Conservation (phyloP, 1,140 invertebrate genomes). For the Anagrus nilaparvatae region DNA sequence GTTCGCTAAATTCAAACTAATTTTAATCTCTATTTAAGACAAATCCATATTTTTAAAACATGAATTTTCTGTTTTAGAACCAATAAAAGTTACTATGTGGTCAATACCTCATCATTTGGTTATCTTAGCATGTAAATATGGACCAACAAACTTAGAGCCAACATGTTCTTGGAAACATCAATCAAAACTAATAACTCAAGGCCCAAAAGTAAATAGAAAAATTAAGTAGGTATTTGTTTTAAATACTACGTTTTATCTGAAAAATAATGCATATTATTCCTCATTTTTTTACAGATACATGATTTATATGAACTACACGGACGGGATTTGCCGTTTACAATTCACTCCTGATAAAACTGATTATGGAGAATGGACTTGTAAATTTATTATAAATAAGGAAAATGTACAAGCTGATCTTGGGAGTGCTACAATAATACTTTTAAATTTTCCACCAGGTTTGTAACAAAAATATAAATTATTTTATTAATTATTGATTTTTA, state of each 20-base stretch:
- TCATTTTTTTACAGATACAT: conserved; percentile 23
- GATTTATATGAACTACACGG: conserved; percentile 31
- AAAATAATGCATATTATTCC: no score
- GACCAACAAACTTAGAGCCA: conserved; percentile 20
- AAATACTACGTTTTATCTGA: background rate
- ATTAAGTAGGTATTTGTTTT: conserved; percentile 5
- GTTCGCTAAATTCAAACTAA: no score
- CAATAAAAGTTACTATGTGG: conserved; percentile 32
- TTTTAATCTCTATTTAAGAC: no score
- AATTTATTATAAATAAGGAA: conserved; percentile 22
- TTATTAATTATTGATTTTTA: conserved; percentile 1
- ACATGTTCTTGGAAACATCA: conserved; percentile 34
- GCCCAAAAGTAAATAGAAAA: conserved; percentile 1
- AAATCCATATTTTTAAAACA: no score
- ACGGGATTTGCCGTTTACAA: conserved; percentile 33
- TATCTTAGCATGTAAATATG: conserved; percentile 34
- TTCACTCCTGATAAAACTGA: conserved; percentile 32
- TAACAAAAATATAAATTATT: conserved; percentile 1
- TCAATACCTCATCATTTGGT: conserved; percentile 32
- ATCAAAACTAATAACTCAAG: conserved; percentile 1
- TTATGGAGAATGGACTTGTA: conserved; percentile 37
- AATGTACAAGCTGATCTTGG: conserved; percentile 24
- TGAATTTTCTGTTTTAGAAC: conserved; percentile 31
- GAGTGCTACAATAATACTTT: conserved; percentile 27
- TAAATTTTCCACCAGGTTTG: conserved; percentile 28